Evolutionary conservation across 2,888 invertebrate genomes (phyloP).

Genomic region (Psylliodes chrysocephalus): DNA sequence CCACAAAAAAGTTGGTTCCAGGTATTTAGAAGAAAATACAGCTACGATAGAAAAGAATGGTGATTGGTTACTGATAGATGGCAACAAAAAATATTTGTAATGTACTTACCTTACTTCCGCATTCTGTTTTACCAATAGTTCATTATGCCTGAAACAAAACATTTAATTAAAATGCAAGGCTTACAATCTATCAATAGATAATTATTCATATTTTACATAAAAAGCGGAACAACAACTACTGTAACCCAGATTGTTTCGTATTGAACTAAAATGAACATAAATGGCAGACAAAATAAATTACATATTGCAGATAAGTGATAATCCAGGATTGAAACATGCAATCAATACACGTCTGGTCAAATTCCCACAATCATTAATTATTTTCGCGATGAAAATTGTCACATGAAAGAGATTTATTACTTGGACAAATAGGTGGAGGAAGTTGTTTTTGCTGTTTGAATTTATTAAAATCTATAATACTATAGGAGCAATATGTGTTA

Average conservation of each 20-base stretch:
- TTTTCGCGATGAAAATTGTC: constrained; percentile 30
- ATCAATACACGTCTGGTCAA: constrained; percentile 23
- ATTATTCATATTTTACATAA: too few species aligned
- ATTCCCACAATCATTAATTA: constrained; percentile 29
- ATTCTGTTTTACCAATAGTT: too few species aligned
- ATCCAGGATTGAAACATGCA: constrained; percentile 26
- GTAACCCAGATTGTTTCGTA: neutral
- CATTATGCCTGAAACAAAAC: too few species aligned
- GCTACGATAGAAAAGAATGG: too few species aligned
- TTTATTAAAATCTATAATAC: neutral
- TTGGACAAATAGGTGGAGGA: neutral
- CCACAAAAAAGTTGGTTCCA: too few species aligned
- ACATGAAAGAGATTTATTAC: constrained; percentile 29
- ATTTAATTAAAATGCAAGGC: too few species aligned
- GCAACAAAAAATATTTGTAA: too few species aligned
- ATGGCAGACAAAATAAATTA: constrained; percentile 23
- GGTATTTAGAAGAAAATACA: too few species aligned
- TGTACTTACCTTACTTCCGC: too few species aligned
- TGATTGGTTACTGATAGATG: too few species aligned
- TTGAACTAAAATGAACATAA: constrained; percentile 9
- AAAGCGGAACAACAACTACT: neutral
- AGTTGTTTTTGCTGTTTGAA: constrained; percentile 4
- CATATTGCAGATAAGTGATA: constrained; percentile 26
- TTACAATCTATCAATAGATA: too few species aligned
- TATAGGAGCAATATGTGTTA: neutral